Evolutionary conservation across 2,797 vertebrate species (phyloP), one percentile per base, ranked within the genome.

Genomic region (Scleropages formosus): DNA sequence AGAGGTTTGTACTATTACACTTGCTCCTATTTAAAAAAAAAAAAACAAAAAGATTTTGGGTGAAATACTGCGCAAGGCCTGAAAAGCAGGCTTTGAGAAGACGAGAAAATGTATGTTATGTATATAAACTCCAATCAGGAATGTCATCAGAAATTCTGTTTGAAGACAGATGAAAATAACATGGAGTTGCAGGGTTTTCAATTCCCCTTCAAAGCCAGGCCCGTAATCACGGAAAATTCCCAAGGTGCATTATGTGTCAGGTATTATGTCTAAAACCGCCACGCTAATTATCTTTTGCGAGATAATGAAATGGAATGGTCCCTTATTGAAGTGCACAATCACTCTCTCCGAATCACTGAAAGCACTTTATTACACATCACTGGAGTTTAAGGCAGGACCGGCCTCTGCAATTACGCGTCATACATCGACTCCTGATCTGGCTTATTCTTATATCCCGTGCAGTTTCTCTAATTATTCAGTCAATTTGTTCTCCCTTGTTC

Each of bases 381-480:
- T 16, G 10, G 18, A 18, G 59, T 61, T 61, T 61, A 61, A 61
- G 49, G 49, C 6, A 47, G 39, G 24, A 68, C 46, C 49, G 66
- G 66, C 66, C 49, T 70, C 49, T 49, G 20, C 24, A 26, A 20
- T 70, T 49, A 51, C 49, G 53, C 27, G 20, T 53, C 68, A 26
- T 46, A 53, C 53, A 70, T 70, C 49, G 13, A 56, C 68, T 53
- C 53, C 20, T 53, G 67, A 69, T 49, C 67, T 51, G 68, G 44
- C 49, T 53, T 27, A 53, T 56, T 31, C 20, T 70, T 56, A 70
- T 22, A 70, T 56, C 20, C 20, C 20, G 26, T 26, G 47, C 27
- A 70, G 70, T 70, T 70, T 70, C 49, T 70, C 47, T 31, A 70
- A 70, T 70, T 70, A 70, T 70, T 70, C 53, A 26, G 49, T 27